Evolutionary conservation across 2,888 invertebrate genomes (phyloP).

Genomic region (Morpho helenor): DNA sequence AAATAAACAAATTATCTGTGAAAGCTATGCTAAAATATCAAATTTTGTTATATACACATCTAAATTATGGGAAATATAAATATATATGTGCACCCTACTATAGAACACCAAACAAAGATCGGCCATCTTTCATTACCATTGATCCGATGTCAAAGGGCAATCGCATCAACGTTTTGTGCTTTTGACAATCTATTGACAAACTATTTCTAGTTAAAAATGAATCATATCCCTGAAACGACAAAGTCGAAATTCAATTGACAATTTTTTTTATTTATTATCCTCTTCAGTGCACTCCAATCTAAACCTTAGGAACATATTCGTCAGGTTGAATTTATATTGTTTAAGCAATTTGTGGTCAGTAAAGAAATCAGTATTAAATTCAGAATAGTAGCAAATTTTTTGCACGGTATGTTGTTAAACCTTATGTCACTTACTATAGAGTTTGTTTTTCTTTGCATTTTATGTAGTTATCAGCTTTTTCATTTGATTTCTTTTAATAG

Average conservation of each 20-base stretch:
- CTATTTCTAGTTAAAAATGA: neutral
- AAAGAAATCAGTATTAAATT: conserved; percentile 5
- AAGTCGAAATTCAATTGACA: neutral
- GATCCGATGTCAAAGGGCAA: conserved; percentile 40
- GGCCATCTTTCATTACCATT: conserved; percentile 37
- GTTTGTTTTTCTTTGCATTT: neutral
- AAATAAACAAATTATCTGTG: neutral
- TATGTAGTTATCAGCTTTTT: neutral
- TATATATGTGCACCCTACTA: conserved; percentile 13
- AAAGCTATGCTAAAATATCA: neutral
- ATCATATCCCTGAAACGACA: too few relatives aligned
- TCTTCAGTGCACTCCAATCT: too few relatives aligned
- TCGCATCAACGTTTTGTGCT: conserved; percentile 34
- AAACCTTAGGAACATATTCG: too few relatives aligned
- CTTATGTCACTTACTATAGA: neutral
- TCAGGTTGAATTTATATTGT: neutral
- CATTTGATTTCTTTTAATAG: conserved; percentile 7
- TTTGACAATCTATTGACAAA: conserved; percentile 31
- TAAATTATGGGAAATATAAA: neutral
- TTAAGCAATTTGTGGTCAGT: neutral
- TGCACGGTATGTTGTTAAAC: neutral
- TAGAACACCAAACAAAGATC: conserved; percentile 18
- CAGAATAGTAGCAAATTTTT: conserved; percentile 3
- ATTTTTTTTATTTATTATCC: neutral
- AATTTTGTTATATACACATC: neutral